Conservation (phyloP, 2,888 invertebrate genomes). For the Volucella zonaria region DNA sequence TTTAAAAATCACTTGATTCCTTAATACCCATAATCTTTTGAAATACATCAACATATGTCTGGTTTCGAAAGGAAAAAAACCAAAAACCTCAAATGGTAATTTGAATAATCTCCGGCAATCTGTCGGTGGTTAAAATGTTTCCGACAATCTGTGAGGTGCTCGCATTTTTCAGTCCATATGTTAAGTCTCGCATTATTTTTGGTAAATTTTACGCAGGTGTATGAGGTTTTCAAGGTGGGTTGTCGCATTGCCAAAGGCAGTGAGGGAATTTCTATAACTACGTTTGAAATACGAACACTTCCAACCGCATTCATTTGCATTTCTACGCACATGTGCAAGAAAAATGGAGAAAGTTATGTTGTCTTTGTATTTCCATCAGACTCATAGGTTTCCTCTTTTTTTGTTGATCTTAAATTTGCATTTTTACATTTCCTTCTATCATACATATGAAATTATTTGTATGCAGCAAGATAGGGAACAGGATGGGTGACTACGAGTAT, state of each 20-base stretch:
- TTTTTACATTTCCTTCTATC: slow-evolving; percentile 15
- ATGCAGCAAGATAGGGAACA: neutral
- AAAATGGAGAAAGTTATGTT: slow-evolving; percentile 16
- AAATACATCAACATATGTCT: too few species aligned
- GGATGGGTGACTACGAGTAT: neutral
- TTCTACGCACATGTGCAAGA: slow-evolving; percentile 27
- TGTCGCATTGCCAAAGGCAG: neutral
- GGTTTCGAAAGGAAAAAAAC: too few species aligned
- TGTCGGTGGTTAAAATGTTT: slow-evolving; percentile 8
- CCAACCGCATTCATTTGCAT: slow-evolving; percentile 53
- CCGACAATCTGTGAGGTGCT: slow-evolving; percentile 38
- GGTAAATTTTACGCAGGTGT: slow-evolving; percentile 37
- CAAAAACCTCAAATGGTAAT: slow-evolving; percentile 5
- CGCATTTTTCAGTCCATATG: slow-evolving; percentile 59
- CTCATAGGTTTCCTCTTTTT: slow-evolving; percentile 26
- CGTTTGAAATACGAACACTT: slow-evolving; percentile 5
- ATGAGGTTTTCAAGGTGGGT: neutral
- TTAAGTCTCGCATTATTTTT: slow-evolving; percentile 52
- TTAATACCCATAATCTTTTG: too few species aligned
- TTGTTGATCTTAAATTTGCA: slow-evolving; percentile 54
- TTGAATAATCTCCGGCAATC: slow-evolving; percentile 57
- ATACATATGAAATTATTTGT: neutral
- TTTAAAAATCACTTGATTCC: too few species aligned
- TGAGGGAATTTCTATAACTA: neutral
- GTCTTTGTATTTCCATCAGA: slow-evolving; percentile 28